phyloP scores from a whole-genome alignment of 2,113 vertebrate genomes.

The Python bivittatus region DNA sequence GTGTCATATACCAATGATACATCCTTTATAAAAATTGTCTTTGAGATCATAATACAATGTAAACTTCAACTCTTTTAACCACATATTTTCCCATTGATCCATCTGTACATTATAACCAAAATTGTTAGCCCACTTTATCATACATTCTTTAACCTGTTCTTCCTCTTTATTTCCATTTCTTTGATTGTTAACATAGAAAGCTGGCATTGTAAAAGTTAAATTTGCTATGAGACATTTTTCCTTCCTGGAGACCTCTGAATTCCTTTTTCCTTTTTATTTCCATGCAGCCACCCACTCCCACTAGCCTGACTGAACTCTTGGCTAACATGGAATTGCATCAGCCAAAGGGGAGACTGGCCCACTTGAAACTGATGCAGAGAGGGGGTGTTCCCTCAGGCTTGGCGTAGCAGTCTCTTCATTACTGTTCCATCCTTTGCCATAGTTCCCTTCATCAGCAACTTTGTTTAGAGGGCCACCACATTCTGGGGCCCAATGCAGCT shows the following conservation, averaged over 20 bases:
- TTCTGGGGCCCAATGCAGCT: neutral
- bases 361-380: neutral
- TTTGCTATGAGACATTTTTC: neutral
- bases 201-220: neutral
- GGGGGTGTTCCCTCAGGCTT: neutral
- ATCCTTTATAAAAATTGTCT: too few relatives aligned
- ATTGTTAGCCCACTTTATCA: too few relatives aligned
- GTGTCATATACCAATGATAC: too few relatives aligned
- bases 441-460: neutral
- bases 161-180: neutral
- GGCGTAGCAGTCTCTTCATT: neutral
- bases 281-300: neutral
- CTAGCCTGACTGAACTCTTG: neutral
- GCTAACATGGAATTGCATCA: neutral
- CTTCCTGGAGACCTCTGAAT: neutral
- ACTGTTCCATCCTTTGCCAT: neutral
- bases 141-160: too few relatives aligned
- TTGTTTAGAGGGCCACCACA: neutral
- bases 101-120: too few relatives aligned
- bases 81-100: too few relatives aligned
- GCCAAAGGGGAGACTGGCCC: neutral
- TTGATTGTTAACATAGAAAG: neutral
- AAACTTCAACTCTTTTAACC: too few relatives aligned
- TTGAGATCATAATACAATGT: too few relatives aligned
- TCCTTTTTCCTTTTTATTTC: neutral